These are phyloP conservation scores for Caenorhabditis panamensis DNA, from an alignment of 2,888 invertebrate species.

Conservation along the genomic window DNA sequence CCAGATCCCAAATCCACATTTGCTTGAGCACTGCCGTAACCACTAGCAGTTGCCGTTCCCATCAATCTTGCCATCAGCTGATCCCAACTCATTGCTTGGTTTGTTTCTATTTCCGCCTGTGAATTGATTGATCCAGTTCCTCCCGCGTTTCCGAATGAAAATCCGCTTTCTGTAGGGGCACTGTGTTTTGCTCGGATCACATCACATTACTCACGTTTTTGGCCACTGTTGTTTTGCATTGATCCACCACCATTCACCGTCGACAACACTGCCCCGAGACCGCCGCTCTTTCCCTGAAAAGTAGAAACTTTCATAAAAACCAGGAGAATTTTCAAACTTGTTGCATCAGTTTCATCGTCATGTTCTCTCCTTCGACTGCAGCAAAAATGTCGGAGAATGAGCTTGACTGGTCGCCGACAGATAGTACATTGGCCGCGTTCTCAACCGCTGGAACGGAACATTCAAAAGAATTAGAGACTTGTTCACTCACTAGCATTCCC, in stretches of 20 bases:
- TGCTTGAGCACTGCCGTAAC: slow-evolving; percentile 72
- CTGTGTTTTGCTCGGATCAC: not conserved
- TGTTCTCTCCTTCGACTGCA: slow-evolving; percentile 65
- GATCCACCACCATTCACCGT: slow-evolving; percentile 57
- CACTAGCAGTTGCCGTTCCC: slow-evolving; percentile 67
- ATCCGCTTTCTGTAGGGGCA: slow-evolving; percentile 51
- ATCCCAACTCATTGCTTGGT: slow-evolving; percentile 68
- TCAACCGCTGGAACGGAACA: slow-evolving; percentile 45
- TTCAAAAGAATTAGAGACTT: no score
- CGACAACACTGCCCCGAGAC: slow-evolving; percentile 67
- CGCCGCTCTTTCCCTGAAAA: slow-evolving; percentile 65
- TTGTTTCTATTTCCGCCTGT: slow-evolving; percentile 59
- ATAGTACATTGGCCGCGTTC: slow-evolving; percentile 63
- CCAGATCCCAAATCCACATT: slow-evolving; percentile 71
- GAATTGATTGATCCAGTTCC: slow-evolving; percentile 70
- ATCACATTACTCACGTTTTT: slow-evolving; percentile 25
- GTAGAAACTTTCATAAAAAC: no score
- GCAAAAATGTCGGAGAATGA: slow-evolving; percentile 71
- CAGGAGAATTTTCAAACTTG: slow-evolving; percentile 11
- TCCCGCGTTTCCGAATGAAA: slow-evolving; percentile 67
- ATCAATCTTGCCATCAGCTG: slow-evolving; percentile 67
- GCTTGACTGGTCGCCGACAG: slow-evolving; percentile 64
- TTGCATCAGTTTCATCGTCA: slow-evolving; percentile 32
- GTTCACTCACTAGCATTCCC: slow-evolving; percentile 55
- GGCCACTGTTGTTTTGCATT: slow-evolving; percentile 51